phyloP scores from a whole-genome alignment of 2,113 vertebrate genomes.

The Oncorhynchus clarkii region DNA sequence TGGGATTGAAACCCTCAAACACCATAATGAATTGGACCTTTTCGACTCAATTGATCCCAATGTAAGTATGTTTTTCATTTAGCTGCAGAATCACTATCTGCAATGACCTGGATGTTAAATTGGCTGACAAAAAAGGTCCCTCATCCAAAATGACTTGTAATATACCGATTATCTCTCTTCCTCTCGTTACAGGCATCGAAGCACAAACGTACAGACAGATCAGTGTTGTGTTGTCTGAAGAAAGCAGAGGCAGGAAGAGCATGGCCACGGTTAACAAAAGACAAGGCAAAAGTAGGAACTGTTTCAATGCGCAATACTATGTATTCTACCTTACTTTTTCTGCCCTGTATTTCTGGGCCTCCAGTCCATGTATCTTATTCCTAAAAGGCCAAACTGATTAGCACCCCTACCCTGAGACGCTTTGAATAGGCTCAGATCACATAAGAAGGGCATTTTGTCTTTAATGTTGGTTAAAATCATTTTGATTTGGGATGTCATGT shows the following conservation, averaged over 20 bases:
- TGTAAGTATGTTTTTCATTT: constrained; percentile 76
- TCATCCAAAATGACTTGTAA: not conserved
- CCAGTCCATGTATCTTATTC: constrained; percentile 25
- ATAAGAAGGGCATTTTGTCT: no score
- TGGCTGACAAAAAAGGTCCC: no score
- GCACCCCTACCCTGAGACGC: no score
- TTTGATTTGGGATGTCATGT: not conserved
- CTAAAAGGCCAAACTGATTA: not conserved
- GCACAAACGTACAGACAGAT: constrained; percentile 96
- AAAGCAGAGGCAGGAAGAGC: constrained; percentile 92
- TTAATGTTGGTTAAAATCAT: no score
- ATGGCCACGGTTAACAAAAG: constrained; percentile 96
- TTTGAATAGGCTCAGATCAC: no score
- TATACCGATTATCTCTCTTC: not conserved
- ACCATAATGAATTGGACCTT: constrained; percentile 92
- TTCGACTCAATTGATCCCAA: constrained; percentile 92
- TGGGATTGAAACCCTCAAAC: constrained; percentile 89
- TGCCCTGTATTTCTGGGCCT: not conserved
- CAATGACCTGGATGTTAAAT: constrained; percentile 46
- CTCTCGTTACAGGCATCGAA: constrained; percentile 83
- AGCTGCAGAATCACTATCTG: constrained; percentile 72
- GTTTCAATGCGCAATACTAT: not conserved
- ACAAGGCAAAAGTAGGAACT: constrained; percentile 84
- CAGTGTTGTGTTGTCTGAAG: constrained; percentile 94
- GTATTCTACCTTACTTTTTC: no score